Evolutionary conservation across 2,797 vertebrate genomes (phyloP), one percentile per base, ranked within the genome.

Genomic region (Oceanodroma leucorhoa): DNA sequence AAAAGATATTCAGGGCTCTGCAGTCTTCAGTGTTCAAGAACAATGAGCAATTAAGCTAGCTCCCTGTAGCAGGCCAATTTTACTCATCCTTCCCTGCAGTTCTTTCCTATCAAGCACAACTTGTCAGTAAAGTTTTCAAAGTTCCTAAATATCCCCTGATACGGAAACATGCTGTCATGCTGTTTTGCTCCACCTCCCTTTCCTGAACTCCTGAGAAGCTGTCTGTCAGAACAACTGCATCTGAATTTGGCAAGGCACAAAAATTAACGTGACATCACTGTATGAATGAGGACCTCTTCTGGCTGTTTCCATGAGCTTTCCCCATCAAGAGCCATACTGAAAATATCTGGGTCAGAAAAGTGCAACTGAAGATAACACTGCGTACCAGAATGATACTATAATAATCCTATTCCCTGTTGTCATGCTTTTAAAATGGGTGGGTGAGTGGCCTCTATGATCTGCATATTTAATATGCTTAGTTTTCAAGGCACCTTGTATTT

Each of bases 241-340:
- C 61, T 65, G 76, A 90, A 53, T 71, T 93, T 66, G 57, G 69
- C 87, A 89, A 77, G 83, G 18, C 50, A 93, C 61, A 61, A 73
- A 77, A 90, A 75, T 55, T 66, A 54, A 75, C 1, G 1, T 20
- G 13, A 70, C 78, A 90, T 92, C 86, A 55, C 95, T 95, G 93
- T 94, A 97, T 94, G 90, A 95, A 77, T 22, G 94, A 95, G 95
- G 96, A 96, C 95, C 95, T 89, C 94, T 95, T 96, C 94, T 97
- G 96, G 95, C 78, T 93, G 94, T 57, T 96, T 95, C 88, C 91
- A 41, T 54, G 58, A 95, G 91, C 77, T 91, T 96, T 85, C 21
- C 13, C 57, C 43, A 55, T 66, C 58, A 87, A 76, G 65, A 95
- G 50, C 8, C 61, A 88, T 51, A 32, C 14, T 9, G 43, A 76